A percentile compares a stretch with the other conserved stretches of the same genome.
Evolutionary conservation across 2,888 invertebrate genomes (phyloP).

Genomic region (Digitonthophagus gazella): DNA sequence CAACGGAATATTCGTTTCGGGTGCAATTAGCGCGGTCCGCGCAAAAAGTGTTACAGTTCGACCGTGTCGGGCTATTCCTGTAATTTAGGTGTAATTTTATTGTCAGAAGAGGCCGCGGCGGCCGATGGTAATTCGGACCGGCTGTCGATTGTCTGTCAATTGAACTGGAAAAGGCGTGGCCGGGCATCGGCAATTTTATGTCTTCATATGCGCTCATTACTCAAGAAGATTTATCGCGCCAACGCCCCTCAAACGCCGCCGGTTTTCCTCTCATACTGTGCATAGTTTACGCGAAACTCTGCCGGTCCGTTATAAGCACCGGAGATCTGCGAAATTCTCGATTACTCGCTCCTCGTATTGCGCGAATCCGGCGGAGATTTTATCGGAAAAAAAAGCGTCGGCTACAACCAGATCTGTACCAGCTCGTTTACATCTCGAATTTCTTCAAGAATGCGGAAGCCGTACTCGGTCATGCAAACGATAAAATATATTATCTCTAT

Average conservation of each 20-base stretch:
- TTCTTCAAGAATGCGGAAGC: neutral
- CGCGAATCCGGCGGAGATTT: neutral
- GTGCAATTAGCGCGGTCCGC: conserved; percentile 1
- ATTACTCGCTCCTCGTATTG: conserved; percentile 3
- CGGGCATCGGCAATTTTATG: conserved; percentile 40
- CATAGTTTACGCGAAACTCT: neutral
- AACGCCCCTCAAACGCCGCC: neutral
- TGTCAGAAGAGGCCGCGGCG: conserved; percentile 33
- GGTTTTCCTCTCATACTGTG: neutral
- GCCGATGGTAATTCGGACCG: conserved; percentile 35
- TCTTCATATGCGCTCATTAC: conserved; percentile 35
- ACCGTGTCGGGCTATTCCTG: conserved; percentile 30
- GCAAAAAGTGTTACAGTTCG: conserved; percentile 27
- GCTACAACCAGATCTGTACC: neutral
- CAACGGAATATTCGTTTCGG: neutral
- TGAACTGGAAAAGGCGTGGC: conserved; percentile 39
- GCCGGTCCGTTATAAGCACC: conserved; percentile 1
- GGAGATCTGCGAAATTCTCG: conserved; percentile 1
- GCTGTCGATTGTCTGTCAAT: conserved; percentile 41
- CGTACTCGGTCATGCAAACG: no score
- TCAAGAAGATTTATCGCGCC: conserved; percentile 25
- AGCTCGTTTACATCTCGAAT: neutral
- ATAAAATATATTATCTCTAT: no score
- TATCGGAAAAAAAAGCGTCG: neutral
- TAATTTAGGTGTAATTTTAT: conserved; percentile 39